Conservation (phyloP, 53 echinoderm and acorn worm species). For the Stichopus horrens region DNA sequence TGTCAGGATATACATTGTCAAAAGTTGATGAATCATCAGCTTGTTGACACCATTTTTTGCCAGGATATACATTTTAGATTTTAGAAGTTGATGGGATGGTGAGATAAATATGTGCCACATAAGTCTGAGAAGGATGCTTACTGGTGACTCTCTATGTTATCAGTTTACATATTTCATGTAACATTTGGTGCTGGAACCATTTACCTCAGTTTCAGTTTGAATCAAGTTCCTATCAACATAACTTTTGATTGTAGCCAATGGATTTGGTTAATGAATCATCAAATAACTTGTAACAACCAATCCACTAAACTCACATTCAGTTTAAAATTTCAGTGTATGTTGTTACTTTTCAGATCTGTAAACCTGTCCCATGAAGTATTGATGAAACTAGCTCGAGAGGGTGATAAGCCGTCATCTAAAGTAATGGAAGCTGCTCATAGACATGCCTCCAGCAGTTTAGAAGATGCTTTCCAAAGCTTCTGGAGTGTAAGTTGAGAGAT, state of each 20-base stretch:
- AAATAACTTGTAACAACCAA: not conserved
- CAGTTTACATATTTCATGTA: too few relatives aligned
- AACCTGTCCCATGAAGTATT: slow-evolving; percentile 75
- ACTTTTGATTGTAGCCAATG: not conserved
- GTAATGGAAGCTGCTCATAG: slow-evolving; percentile 78
- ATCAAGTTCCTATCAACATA: too few relatives aligned
- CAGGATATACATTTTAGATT: not conserved
- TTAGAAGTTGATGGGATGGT: too few relatives aligned
- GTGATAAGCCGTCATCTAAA: slow-evolving; percentile 73
- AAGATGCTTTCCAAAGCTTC: slow-evolving; percentile 76
- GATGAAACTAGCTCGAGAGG: slow-evolving; percentile 66
- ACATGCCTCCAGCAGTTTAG: slow-evolving; percentile 62
- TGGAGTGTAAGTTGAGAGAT: slow-evolving; percentile 81
- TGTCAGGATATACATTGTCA: too few relatives aligned
- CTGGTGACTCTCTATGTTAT: too few relatives aligned
- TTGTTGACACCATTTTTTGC: not conserved
- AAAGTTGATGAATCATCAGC: too few relatives aligned
- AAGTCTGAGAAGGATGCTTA: too few relatives aligned
- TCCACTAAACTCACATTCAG: not conserved
- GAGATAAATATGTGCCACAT: too few relatives aligned
- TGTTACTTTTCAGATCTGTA: slow-evolving; percentile 59
- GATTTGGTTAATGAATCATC: not conserved
- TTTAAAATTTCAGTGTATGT: not conserved
- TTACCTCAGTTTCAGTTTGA: too few relatives aligned
- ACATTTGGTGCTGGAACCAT: too few relatives aligned